Conservation (phyloP, 2,113 vertebrate species). For the Siniperca knerii region DNA sequence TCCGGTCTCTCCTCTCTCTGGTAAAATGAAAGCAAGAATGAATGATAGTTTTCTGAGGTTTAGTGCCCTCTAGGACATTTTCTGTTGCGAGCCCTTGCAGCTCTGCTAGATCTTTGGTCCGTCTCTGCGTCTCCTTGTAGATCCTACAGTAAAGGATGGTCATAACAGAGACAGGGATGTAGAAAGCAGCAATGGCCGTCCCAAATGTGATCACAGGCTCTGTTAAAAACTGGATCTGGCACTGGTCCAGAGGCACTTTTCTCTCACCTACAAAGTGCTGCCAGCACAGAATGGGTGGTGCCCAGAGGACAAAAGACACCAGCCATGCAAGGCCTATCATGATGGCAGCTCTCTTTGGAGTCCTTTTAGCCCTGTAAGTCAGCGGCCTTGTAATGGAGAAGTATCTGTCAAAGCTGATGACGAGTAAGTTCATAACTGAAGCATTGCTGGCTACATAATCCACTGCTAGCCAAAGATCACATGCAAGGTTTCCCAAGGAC, state of each 20-base stretch:
- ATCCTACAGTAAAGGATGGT: conserved; percentile 98
- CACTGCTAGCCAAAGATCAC: conserved; percentile 97
- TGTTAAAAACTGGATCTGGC: conserved; percentile 97
- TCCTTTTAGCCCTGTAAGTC: conserved; percentile 97
- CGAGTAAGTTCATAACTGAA: conserved; percentile 98
- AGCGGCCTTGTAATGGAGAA: conserved; percentile 98
- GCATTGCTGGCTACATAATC: conserved; percentile 99
- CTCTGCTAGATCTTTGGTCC: conserved; percentile 96
- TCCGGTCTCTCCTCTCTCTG: conserved; percentile 86
- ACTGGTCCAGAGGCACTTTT: conserved; percentile 89
- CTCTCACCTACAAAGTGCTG: conserved; percentile 95
- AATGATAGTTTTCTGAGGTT: conserved; percentile 87
- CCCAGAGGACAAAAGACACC: conserved; percentile 96
- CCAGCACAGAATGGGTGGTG: conserved; percentile 97
- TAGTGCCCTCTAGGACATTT: conserved; percentile 83
- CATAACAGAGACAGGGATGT: conserved; percentile 97
- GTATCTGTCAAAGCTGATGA: conserved; percentile 98
- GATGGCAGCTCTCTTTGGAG: conserved; percentile 93
- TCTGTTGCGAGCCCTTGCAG: conserved; percentile 91
- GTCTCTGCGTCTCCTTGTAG: conserved; percentile 96
- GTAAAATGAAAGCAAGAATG: conserved; percentile 92
- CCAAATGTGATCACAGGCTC: conserved; percentile 97
- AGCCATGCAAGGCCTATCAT: conserved; percentile 98
- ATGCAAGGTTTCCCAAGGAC: conserved; percentile 95
- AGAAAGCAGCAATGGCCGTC: conserved; percentile 98